phyloP scores from a whole-genome alignment of 2,888 invertebrate species.

The Conchocele bisecta region DNA sequence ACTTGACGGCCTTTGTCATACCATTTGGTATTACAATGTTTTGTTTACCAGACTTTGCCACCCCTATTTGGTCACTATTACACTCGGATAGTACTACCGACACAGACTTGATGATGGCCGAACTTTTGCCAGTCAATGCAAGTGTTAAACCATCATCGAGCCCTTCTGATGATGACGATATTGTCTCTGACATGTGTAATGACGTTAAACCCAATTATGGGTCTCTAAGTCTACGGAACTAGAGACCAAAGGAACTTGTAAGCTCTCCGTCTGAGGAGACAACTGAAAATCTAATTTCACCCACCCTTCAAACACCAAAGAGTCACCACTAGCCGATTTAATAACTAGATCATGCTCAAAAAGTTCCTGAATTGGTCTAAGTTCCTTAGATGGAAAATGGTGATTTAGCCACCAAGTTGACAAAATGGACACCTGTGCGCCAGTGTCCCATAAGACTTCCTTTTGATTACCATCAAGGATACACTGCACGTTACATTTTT shows the following conservation, averaged over 20 bases:
- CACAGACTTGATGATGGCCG: neutral
- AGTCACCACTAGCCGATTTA: conserved; percentile 17
- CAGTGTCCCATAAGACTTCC: conserved; percentile 37
- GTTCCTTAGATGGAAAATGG: neutral
- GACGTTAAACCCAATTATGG: conserved; percentile 32
- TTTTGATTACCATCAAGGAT: neutral
- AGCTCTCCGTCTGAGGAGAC: neutral
- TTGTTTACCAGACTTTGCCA: conserved; percentile 7
- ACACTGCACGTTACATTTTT: conserved; percentile 8
- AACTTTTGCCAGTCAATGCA: neutral
- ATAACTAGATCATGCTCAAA: conserved; percentile 19
- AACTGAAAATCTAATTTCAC: neutral
- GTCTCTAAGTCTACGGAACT: conserved; percentile 4
- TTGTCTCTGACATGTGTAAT: conserved; percentile 1
- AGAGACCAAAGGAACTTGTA: conserved; percentile 18
- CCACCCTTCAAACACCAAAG: conserved; percentile 11
- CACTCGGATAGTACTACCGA: neutral
- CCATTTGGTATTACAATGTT: conserved; percentile 6
- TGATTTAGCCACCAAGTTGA: neutral
- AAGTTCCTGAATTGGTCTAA: conserved; percentile 11
- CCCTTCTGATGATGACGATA: neutral
- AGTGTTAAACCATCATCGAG: neutral
- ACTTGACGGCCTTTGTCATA: neutral
- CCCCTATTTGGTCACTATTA: conserved; percentile 8
- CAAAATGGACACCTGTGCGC: conserved; percentile 26